Conservation (phyloP, 2,797 vertebrate genomes). For the Avahi laniger region DNA sequence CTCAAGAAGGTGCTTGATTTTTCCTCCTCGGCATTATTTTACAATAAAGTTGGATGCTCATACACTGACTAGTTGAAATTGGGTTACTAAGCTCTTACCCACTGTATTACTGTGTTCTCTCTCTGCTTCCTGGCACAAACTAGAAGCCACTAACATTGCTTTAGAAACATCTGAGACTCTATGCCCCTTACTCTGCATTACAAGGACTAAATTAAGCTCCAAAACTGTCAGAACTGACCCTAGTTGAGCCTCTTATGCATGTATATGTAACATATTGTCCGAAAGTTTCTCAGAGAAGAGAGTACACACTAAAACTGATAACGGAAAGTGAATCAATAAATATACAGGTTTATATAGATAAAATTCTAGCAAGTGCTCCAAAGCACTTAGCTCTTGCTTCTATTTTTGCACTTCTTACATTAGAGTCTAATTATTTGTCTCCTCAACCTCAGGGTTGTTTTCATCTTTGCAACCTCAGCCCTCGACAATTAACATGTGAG, state of each 20-base stretch:
- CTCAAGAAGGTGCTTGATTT: not conserved
- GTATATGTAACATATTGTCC: not conserved
- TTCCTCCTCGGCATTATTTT: not conserved
- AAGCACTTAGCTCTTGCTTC: not conserved
- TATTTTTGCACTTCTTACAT: not conserved
- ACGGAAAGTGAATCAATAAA: not conserved
- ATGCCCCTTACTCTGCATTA: not conserved
- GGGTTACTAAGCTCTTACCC: not conserved
- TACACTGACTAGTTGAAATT: not conserved
- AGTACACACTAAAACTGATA: not conserved
- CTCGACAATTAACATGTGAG: not conserved
- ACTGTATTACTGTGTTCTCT: not conserved
- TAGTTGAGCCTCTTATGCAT: not conserved
- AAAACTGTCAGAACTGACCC: not conserved
- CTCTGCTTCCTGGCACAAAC: slow-evolving; percentile 14
- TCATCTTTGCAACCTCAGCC: not conserved
- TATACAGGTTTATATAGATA: not conserved
- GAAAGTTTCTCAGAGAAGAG: not conserved
- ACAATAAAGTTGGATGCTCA: not conserved
- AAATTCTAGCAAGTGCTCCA: not conserved
- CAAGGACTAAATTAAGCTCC: not conserved
- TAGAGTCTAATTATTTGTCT: slow-evolving; percentile 4
- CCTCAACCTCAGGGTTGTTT: not conserved
- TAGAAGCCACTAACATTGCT: not conserved
- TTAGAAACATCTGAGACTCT: not conserved